A percentile compares a stretch with the other conserved stretches of the same genome.
These are phyloP conservation scores for Micromesistius poutassou DNA, from an alignment of 2,797 vertebrate genomes.

Conservation along the genomic window DNA sequence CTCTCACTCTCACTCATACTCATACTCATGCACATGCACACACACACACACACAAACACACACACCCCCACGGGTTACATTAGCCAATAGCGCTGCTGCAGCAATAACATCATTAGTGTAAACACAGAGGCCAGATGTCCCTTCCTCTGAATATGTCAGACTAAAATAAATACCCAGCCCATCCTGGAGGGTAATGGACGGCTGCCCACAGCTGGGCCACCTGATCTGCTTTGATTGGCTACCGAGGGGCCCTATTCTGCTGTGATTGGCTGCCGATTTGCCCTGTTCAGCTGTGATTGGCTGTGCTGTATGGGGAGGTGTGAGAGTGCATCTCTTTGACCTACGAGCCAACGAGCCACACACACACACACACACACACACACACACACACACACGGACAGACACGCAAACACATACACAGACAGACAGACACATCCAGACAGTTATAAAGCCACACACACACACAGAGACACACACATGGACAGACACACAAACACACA, in stretches of 20 bases:
- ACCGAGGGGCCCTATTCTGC: neutral
- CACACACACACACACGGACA: neutral
- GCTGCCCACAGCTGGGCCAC: neutral
- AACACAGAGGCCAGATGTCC: constrained; percentile 1
- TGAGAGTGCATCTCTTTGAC: neutral
- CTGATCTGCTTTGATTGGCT: neutral
- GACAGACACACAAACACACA: neutral
- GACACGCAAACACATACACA: neutral
- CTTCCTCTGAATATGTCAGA: neutral
- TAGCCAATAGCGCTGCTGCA: neutral
- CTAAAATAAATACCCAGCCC: neutral
- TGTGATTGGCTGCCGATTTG: neutral
- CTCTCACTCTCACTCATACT: too few relatives aligned
- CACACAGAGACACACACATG: neutral
- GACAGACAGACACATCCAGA: neutral
- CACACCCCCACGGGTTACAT: neutral
- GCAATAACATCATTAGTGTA: neutral
- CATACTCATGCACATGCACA: neutral
- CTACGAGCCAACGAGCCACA: neutral
- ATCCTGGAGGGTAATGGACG: neutral
- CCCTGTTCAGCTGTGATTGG: neutral
- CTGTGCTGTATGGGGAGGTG: neutral
- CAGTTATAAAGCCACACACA: neutral
- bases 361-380: neutral
- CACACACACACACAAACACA: neutral